These are phyloP conservation scores for Sebastes minor DNA, from an alignment of 2,797 vertebrate species.

Conservation along the genomic window DNA sequence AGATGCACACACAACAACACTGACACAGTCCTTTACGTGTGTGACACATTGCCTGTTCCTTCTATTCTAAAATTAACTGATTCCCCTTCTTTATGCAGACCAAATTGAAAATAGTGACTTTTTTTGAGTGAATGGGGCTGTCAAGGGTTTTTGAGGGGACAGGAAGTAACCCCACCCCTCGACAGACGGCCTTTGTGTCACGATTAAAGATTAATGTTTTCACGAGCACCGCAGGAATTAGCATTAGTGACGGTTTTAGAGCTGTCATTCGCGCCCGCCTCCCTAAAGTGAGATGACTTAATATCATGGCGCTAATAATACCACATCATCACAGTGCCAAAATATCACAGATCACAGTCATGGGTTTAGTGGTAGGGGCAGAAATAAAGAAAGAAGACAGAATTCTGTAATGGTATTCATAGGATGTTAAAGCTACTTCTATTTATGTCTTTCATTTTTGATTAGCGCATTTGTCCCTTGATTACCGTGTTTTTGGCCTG, in stretches of 20 bases:
- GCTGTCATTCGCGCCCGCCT: conserved; percentile 71
- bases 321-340: conserved; percentile 61
- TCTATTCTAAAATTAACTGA: background rate
- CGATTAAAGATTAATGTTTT: conserved; percentile 76
- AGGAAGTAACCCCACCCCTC: conserved; percentile 38
- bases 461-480: conserved; percentile 27
- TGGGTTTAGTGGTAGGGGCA: conserved; percentile 32
- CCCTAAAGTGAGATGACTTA: conserved; percentile 67
- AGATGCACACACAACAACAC: background rate
- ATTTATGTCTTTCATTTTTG: conserved; percentile 39
- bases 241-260: conserved; percentile 77
- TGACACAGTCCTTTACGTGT: background rate
- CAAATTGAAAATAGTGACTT: conserved; percentile 24
- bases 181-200: conserved; percentile 69
- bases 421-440: conserved; percentile 17
- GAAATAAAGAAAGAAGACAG: conserved; percentile 20
- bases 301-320: conserved; percentile 68
- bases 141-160: conserved; percentile 39
- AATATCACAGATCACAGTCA: conserved; percentile 52
- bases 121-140: conserved; percentile 26
- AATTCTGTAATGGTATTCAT: conserved; percentile 44
- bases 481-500: conserved; percentile 2
- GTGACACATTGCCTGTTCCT: background rate
- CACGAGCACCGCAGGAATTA: conserved; percentile 69
- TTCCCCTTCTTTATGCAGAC: background rate